phyloP scores from a whole-genome alignment of 2,888 invertebrate species.

The Coelogynopora nodosa region DNA sequence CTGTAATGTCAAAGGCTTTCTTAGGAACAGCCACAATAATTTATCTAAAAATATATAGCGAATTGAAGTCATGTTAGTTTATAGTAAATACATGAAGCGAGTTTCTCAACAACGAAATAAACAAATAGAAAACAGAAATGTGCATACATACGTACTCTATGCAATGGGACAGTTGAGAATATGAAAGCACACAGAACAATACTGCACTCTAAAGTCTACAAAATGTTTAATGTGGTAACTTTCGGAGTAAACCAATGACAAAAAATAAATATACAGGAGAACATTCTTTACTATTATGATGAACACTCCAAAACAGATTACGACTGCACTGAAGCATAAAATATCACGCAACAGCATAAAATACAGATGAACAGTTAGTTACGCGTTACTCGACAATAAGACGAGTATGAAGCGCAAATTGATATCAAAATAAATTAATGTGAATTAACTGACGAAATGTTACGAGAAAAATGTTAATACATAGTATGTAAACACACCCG shows the following conservation, averaged over 20 bases:
- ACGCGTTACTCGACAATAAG: not conserved
- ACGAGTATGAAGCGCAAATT: not conserved
- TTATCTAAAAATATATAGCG: not conserved
- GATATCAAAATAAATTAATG: slow-evolving; percentile 3
- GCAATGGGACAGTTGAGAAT: not conserved
- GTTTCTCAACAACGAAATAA: slow-evolving; percentile 22
- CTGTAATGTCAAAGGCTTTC: slow-evolving; percentile 9
- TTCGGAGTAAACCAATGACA: not conserved
- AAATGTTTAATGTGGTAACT: slow-evolving; percentile 8
- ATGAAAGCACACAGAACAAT: slow-evolving; percentile 28
- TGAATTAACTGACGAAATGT: not conserved
- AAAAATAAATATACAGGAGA: not conserved
- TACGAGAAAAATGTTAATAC: not conserved
- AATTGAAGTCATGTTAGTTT: slow-evolving; percentile 24
- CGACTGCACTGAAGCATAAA: not conserved
- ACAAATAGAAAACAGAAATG: slow-evolving; percentile 12
- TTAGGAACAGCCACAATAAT: slow-evolving; percentile 10
- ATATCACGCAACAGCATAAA: not conserved
- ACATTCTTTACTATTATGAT: not conserved
- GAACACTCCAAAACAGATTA: not conserved
- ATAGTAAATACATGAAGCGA: slow-evolving; percentile 18
- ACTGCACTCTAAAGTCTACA: slow-evolving; percentile 13
- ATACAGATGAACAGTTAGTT: not conserved
- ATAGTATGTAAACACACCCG: slow-evolving; percentile 12
- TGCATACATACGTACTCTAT: slow-evolving; percentile 1